Conservation (phyloP, 1,140 invertebrate species). For the Caerostris darwini region DNA sequence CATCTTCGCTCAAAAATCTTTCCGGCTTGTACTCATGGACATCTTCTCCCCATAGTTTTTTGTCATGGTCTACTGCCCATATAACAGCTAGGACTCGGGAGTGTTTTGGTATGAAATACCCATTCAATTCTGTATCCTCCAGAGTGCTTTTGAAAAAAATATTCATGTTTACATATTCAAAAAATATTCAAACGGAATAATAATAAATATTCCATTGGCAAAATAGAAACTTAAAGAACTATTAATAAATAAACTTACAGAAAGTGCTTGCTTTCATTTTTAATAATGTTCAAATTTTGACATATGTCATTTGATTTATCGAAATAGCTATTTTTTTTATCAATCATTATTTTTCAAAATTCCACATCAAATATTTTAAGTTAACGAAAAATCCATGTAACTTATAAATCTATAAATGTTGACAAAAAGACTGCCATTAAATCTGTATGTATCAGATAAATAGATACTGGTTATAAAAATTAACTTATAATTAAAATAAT, state of each 20-base stretch:
- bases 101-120: conserved; percentile 78
- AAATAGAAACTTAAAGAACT: background rate
- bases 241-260: no score
- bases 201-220: background rate
- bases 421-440: no score
- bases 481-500: no score
- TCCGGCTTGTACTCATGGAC: conserved; percentile 88
- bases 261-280: background rate
- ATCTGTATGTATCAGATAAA: no score
- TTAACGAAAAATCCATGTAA: no score
- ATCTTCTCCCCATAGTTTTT: conserved; percentile 86
- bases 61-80: conserved; percentile 87
- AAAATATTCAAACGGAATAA: background rate
- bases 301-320: no score
- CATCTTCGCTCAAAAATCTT: conserved; percentile 83
- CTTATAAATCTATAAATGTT: no score
- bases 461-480: no score
- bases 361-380: no score
- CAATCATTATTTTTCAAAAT: no score
- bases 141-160: conserved; percentile 49
- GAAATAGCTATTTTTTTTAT: no score
- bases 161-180: background rate
- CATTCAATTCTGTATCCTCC: conserved; percentile 72
- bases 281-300: background rate
- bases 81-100: conserved; percentile 86